Evolutionary conservation across 2,797 vertebrate species (phyloP), one percentile per base, ranked within the genome.

Genomic region (Sphenopsis melanotis): DNA sequence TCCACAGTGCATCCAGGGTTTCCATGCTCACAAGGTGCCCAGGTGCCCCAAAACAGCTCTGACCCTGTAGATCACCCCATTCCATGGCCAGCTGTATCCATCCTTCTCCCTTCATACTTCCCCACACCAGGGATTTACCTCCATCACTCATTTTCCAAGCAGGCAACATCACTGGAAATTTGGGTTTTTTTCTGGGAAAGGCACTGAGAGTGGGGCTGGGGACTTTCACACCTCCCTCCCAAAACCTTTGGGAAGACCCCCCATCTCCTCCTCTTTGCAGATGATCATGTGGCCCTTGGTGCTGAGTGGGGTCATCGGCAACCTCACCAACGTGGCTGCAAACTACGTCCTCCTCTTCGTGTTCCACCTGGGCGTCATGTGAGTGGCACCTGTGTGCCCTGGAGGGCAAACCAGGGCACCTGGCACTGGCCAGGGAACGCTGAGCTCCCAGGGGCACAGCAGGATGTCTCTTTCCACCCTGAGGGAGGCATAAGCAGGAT

Each of bases 211-310:
- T 0, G 0, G 30, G 37, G 7, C 32, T 77, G 52, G 6, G 20
- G 6, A 65, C 34, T 32, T 75, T 29, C 29, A 1, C 55, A 8
- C 7, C 9, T 32, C 24, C n/a, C 59, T 61, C n/a, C 56, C 0
- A 0, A 44, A 57, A 39, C 15, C 50, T 52, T 71, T 6, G 36
- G 3, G 23, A 55, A 61, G 72, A 7, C 0, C 42, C 22, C 15
- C 12, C 9, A 2, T 30, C 36, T 90, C 79, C 49, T 61, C 34
- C 70, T 94, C 56, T 37, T 84, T 97, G 68, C 97, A 99, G 99
- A 99, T 98, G 60, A 99, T 99, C 83, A 98, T 98, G 87, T 97
- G 98, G 96, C 98, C 99, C 2, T 98, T 99, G 97, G 98, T 99
- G 95, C 98, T 99, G 96, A 98, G 98, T 0, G 98, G 98, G 34